These are phyloP conservation scores for Gastracanthus pulcherrimus DNA, from an alignment of 2,888 invertebrate species.

Conservation along the genomic window DNA sequence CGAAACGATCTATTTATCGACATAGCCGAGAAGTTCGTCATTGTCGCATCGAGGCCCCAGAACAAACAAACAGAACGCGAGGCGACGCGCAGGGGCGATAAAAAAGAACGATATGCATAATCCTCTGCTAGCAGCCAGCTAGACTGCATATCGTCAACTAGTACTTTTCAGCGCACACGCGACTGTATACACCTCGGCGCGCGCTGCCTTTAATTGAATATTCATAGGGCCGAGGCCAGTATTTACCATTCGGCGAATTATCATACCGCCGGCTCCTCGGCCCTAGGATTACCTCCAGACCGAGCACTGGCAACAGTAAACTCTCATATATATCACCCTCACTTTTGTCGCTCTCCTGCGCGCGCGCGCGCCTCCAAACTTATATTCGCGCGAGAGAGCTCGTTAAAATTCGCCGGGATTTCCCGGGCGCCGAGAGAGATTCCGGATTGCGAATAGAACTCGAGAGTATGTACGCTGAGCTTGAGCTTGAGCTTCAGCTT, in stretches of 20 bases:
- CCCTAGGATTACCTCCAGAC: background rate
- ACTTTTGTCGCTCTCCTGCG: too few relatives aligned
- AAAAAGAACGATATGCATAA: background rate
- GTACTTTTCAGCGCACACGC: background rate
- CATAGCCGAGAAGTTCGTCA: background rate
- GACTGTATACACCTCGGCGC: background rate
- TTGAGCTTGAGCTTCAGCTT: too few relatives aligned
- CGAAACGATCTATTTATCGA: background rate
- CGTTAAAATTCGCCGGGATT: conserved; percentile 54
- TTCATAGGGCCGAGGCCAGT: conserved; percentile 58
- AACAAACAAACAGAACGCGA: background rate
- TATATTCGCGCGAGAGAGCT: background rate
- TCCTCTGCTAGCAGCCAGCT: too few relatives aligned
- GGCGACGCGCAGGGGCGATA: too few relatives aligned
- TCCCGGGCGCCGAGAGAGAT: conserved; percentile 12
- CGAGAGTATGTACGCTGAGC: too few relatives aligned
- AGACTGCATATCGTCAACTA: too few relatives aligned
- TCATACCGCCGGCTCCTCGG: conserved; percentile 53
- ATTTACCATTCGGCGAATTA: conserved; percentile 63
- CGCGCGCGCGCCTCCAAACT: too few relatives aligned
- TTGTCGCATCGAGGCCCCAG: background rate
- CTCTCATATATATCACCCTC: too few relatives aligned
- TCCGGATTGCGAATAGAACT: too few relatives aligned
- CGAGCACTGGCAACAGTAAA: background rate
- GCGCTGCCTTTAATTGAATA: conserved; percentile 61